A percentile compares a stretch with the other conserved stretches of the same genome.
phyloP scores from a whole-genome alignment of 2,113 vertebrate genomes.

The Aptenodytes patagonicus region DNA sequence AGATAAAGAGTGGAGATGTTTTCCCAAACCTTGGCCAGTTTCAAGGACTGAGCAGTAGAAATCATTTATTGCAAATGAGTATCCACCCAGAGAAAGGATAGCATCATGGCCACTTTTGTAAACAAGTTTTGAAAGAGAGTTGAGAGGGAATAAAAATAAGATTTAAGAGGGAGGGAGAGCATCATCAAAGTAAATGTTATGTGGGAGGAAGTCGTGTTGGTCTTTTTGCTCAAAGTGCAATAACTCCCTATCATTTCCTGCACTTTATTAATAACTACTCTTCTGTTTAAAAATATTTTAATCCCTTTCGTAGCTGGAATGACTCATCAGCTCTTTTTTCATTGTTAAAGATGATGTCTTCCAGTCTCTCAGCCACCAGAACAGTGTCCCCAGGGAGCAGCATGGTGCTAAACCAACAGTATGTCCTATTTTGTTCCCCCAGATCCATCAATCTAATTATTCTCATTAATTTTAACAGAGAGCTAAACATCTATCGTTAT shows the following conservation, averaged over 20 bases:
- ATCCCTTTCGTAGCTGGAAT: constrained; percentile 29
- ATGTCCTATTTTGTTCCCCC: neutral
- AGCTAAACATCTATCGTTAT: neutral
- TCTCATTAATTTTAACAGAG: neutral
- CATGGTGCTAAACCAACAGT: neutral
- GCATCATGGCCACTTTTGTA: constrained; percentile 2
- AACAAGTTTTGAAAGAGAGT: constrained; percentile 27
- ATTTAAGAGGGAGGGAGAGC: constrained; percentile 46
- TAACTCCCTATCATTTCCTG: constrained; percentile 55
- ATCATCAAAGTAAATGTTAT: neutral
- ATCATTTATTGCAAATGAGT: neutral
- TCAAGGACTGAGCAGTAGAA: neutral
- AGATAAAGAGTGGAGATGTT: neutral
- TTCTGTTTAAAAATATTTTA: constrained; percentile 65
- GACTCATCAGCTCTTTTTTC: constrained; percentile 41
- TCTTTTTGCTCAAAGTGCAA: constrained; percentile 44
- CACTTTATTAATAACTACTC: constrained; percentile 64
- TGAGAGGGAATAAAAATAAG: constrained; percentile 51
- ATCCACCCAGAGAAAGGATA: neutral
- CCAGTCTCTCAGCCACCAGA: constrained; percentile 17
- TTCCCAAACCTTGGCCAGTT: neutral
- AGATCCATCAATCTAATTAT: neutral
- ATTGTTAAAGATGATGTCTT: constrained; percentile 24
- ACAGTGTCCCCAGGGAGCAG: neutral
- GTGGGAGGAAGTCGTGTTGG: constrained; percentile 60